A percentile compares a stretch with the other conserved stretches of the same genome.
Evolutionary conservation across 2,797 vertebrate species (phyloP).

Genomic region (Trematomus bernacchii): DNA sequence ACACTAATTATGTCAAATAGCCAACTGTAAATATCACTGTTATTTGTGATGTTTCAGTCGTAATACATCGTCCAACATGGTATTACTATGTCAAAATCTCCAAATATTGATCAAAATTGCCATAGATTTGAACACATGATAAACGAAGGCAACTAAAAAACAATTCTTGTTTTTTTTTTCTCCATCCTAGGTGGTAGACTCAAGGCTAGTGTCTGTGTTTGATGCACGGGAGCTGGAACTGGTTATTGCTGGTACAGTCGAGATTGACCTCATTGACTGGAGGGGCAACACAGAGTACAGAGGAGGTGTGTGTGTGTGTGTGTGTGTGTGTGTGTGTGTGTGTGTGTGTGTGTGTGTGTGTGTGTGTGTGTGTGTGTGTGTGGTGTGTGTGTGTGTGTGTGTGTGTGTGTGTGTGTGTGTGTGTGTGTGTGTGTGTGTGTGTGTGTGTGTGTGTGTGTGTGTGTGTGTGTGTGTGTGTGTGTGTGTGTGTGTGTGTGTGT

Average conservation of each 20-base stretch:
- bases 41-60: neutral
- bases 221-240: conserved; percentile 98
- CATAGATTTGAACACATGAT: neutral
- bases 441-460: conserved; percentile 73
- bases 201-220: conserved; percentile 96
- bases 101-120: neutral
- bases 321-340: conserved; percentile 38
- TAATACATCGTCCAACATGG: neutral
- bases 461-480: conserved; percentile 74
- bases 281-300: conserved; percentile 96
- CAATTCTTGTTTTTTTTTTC: no score
- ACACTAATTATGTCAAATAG: neutral
- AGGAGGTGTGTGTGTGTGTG: conserved; percentile 87
- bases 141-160: neutral
- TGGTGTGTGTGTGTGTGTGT: conserved; percentile 80
- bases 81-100: neutral
- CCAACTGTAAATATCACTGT: neutral
- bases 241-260: conserved; percentile 97
- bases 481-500: conserved; percentile 74
- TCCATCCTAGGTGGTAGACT: conserved; percentile 92
- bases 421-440: conserved; percentile 74
- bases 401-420: conserved; percentile 74
- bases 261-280: conserved; percentile 97
- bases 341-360: conserved; percentile 68
- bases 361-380: conserved; percentile 31